These are phyloP conservation scores for Meloidogyne hapla DNA, from an alignment of 1,140 invertebrate species.

Conservation along the genomic window DNA sequence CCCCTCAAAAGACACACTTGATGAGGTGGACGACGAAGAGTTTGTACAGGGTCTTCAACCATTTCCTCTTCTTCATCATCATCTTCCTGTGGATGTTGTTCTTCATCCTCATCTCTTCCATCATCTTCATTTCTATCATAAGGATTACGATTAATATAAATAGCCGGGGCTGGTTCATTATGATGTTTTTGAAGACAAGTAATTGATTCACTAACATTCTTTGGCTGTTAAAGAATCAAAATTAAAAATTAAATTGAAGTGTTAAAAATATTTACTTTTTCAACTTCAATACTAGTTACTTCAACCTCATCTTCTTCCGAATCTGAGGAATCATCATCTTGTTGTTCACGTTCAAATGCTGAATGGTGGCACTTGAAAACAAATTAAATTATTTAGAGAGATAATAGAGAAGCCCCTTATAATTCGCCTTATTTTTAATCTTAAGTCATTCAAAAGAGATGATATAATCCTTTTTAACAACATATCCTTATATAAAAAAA, in stretches of 20 bases:
- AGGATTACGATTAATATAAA: constrained; percentile 22
- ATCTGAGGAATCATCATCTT: constrained; percentile 77
- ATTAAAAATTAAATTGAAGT: not conserved
- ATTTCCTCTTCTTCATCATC: constrained; percentile 45
- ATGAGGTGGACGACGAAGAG: constrained; percentile 6
- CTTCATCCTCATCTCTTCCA: not conserved
- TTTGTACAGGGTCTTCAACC: constrained; percentile 26
- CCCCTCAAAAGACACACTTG: not conserved
- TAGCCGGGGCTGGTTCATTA: constrained; percentile 10
- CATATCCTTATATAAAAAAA: no score
- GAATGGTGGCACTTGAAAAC: constrained; percentile 74
- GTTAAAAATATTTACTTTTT: constrained; percentile 75
- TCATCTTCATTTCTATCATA: not conserved
- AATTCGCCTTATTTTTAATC: no score
- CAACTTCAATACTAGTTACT: constrained; percentile 63
- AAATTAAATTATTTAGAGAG: not conserved
- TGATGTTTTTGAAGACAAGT: not conserved
- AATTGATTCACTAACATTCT: not conserved
- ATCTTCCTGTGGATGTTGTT: constrained; percentile 32
- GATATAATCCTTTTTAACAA: no score
- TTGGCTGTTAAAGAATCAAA: not conserved
- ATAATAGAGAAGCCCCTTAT: not conserved
- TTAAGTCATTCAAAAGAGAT: no score
- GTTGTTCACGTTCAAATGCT: constrained; percentile 77
- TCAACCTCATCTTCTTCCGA: constrained; percentile 8